Evolutionary conservation across 2,888 invertebrate genomes (phyloP), one percentile per base, ranked within the genome.

Genomic region (Thymelicus lineola): DNA sequence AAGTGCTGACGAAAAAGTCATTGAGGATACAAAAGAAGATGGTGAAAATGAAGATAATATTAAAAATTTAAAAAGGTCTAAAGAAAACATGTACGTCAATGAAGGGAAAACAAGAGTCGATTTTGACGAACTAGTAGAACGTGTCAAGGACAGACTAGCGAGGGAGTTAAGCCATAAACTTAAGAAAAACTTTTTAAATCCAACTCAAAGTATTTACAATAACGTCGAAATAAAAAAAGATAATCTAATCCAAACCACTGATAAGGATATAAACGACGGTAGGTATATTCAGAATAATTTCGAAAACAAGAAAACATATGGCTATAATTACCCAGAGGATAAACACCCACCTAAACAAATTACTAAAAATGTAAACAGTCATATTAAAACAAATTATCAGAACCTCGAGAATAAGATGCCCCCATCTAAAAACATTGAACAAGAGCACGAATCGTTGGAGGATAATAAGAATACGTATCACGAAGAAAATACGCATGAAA

Each of bases 41-140:
- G 6, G 9, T 36, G 12, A 48, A 60, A 38, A 14, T 28, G 48
- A 50, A 9, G 12, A 12, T 20, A 63, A 15, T 17, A 36, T 62
- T 20, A 60, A 28, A 61, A 62, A 69, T 14, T 50, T 58, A 14
- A 68, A 66, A 17, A 62, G 36, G 57, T 17, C 70, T 9, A 42
- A 7, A 63, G 55, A 57, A 60, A 1, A 20, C 17, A 46, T 73
- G 15, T 70, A 73, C 63, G 68, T 71, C 28, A 72, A 70, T 50
- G 48, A 48, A n/a, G 36, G 71, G 61, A 71, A 50, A 36, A 46
- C 17, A 20, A 70, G 71, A 9, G 62, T 84, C 0, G 75, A 79
- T 67, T 75, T 85, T 28, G 82, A 86, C 7, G 77, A 82, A 20
- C 63, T 86, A 35, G 83, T 85, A 2, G 75, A 81, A 57, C 79